phyloP scores from a whole-genome alignment of 2,113 vertebrate genomes.

The Megaceryle maxima region DNA sequence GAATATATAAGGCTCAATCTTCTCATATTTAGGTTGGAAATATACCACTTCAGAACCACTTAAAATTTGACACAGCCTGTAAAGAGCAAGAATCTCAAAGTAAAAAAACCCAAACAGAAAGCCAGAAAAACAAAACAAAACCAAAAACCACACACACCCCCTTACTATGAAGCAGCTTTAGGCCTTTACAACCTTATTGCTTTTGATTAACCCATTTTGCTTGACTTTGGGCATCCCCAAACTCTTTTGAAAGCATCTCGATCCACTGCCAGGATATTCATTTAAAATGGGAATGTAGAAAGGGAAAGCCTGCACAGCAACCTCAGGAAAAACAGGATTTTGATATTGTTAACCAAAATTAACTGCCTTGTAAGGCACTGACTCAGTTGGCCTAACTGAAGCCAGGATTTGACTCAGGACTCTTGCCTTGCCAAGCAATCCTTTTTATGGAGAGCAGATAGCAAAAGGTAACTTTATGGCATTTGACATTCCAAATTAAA shows the following conservation, averaged over 20 bases:
- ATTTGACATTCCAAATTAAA: neutral
- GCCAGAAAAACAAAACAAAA: neutral
- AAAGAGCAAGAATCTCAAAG: neutral
- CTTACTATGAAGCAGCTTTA: neutral
- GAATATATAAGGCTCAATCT: neutral
- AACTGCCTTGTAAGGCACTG: neutral
- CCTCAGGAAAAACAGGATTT: neutral
- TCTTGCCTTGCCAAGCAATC: neutral
- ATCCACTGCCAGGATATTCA: neutral
- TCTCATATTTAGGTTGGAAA: neutral
- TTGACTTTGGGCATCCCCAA: neutral
- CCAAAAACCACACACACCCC: neutral
- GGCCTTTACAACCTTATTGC: too few relatives aligned
- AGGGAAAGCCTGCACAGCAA: neutral
- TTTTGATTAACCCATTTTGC: neutral
- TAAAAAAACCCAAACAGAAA: neutral
- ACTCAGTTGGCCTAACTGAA: neutral
- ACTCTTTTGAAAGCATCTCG: neutral
- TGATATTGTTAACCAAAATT: neutral
- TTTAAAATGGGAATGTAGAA: neutral
- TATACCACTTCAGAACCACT: neutral
- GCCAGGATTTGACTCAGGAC: neutral
- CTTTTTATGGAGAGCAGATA: neutral
- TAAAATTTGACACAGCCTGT: neutral
- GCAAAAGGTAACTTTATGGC: neutral